These are phyloP conservation scores for Teinopalpus imperialis DNA, from an alignment of 2,888 invertebrate species.

Conservation along the genomic window DNA sequence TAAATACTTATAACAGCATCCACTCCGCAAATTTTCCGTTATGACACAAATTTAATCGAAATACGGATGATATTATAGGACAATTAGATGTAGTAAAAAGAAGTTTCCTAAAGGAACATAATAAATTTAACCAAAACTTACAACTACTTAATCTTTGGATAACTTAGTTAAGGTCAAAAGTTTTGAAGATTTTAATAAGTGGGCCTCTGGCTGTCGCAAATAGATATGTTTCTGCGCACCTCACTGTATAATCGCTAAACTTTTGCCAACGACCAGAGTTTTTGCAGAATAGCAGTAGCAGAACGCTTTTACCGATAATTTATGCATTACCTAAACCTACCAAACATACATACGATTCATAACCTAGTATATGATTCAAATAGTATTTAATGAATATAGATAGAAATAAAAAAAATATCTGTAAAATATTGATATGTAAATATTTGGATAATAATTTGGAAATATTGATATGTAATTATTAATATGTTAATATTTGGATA, in stretches of 20 bases:
- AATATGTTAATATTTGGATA: too few relatives aligned
- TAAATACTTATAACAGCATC: background rate
- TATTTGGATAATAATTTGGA: too few relatives aligned
- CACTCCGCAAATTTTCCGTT: too few relatives aligned
- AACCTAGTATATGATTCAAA: too few relatives aligned
- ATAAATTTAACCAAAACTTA: conserved; percentile 64
- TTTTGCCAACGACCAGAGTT: conserved; percentile 78
- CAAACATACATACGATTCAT: too few relatives aligned
- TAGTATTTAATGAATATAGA: too few relatives aligned
- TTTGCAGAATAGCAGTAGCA: conserved; percentile 71
- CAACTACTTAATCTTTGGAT: conserved; percentile 70
- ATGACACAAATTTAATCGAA: too few relatives aligned
- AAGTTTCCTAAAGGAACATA: conserved; percentile 17
- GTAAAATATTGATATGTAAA: too few relatives aligned
- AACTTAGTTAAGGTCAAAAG: too few relatives aligned
- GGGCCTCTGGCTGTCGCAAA: conserved; percentile 77
- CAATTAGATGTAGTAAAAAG: background rate
- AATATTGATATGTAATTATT: too few relatives aligned
- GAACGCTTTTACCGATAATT: conserved; percentile 67
- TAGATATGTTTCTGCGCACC: conserved; percentile 77
- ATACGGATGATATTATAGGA: too few relatives aligned
- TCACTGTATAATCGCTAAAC: conserved; percentile 79
- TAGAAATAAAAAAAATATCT: too few relatives aligned
- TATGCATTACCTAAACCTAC: conserved; percentile 69
- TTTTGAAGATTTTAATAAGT: conserved; percentile 79